These are phyloP conservation scores for Eulacestoma nigropectus DNA, from an alignment of 2,113 vertebrate species.

Conservation along the genomic window DNA sequence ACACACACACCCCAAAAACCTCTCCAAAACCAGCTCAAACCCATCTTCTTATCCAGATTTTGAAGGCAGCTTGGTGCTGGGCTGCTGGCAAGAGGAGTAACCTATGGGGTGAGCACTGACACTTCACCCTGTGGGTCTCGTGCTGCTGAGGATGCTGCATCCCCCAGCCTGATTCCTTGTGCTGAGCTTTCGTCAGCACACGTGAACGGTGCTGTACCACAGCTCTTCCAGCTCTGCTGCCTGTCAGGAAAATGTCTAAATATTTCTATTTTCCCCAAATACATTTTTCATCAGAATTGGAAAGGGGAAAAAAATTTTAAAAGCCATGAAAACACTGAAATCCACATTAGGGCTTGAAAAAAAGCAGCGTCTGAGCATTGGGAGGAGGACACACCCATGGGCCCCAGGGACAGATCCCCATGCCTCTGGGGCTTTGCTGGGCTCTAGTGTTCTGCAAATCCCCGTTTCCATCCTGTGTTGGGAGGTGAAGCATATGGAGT, in stretches of 20 bases:
- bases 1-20: fast-evolving
- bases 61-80: background rate
- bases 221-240: background rate
- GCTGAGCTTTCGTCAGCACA: background rate
- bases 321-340: background rate
- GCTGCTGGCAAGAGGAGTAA: background rate
- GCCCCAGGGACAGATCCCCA: fast-evolving
- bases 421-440: background rate
- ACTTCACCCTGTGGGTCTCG: fast-evolving
- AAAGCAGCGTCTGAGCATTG: fast-evolving
- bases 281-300: background rate
- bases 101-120: background rate
- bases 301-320: background rate
- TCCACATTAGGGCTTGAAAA: background rate
- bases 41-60: background rate
- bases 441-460: fast-evolving
- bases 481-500: background rate
- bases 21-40: background rate
- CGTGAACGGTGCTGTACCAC: background rate
- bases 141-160: fast-evolving
- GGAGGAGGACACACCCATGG: background rate
- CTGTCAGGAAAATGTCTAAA: background rate
- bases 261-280: background rate
- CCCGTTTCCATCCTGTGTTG: fast-evolving
- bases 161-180: background rate